Conservation (phyloP, 2,113 vertebrate genomes). For the Poecilia latipinna region DNA sequence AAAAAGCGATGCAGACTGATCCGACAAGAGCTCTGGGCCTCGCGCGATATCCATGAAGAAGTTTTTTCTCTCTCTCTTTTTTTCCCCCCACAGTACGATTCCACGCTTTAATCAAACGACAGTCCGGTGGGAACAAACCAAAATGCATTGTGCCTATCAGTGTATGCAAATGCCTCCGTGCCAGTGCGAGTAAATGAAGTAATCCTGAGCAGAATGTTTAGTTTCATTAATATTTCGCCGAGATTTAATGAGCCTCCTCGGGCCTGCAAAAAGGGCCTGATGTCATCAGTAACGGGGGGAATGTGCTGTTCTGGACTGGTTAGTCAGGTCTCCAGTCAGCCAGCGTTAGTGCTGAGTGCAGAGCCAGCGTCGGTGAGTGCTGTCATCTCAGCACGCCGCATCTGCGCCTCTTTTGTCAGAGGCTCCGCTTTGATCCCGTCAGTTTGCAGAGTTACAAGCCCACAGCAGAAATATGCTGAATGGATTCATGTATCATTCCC, state of each 20-base stretch:
- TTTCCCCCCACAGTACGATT: constrained; percentile 11
- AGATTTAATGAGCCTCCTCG: constrained; percentile 63
- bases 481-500: constrained; percentile 65
- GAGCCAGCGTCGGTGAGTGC: constrained; percentile 53
- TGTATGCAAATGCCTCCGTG: constrained; percentile 46
- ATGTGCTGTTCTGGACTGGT: constrained; percentile 60
- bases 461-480: constrained; percentile 71
- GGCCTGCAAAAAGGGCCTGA: constrained; percentile 45
- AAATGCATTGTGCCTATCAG: constrained; percentile 39
- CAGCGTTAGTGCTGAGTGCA: constrained; percentile 65
- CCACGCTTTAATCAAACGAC: constrained; percentile 54
- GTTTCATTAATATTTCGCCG: constrained; percentile 55
- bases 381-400: constrained; percentile 70
- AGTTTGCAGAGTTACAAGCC: constrained; percentile 60
- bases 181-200: constrained; percentile 39
- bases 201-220: constrained; percentile 47
- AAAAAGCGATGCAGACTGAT: constrained; percentile 31
- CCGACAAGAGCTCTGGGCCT: constrained; percentile 47
- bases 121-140: constrained; percentile 40
- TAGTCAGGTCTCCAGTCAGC: constrained; percentile 68
- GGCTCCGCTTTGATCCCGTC: constrained; percentile 68
- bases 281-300: constrained; percentile 71
- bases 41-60: constrained; percentile 29
- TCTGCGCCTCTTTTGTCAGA: constrained; percentile 70
- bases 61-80: constrained; percentile 10